A percentile compares a stretch with the other conserved stretches of the same genome.
Evolutionary conservation across 2,113 vertebrate genomes (phyloP).

Genomic region (Nansenia antarctica): DNA sequence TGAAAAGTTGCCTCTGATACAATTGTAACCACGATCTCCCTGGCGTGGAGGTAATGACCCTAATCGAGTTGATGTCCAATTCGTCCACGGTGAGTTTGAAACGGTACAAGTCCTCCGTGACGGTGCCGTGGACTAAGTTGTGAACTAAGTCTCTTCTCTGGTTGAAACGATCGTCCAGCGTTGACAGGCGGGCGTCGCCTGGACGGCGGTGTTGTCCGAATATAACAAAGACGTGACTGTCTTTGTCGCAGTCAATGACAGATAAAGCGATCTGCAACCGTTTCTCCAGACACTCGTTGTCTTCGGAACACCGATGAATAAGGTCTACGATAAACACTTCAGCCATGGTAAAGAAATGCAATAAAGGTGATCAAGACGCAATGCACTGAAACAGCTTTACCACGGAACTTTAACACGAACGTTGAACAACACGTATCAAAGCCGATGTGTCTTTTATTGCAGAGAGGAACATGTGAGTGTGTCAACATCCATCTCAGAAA

Average conservation of each 20-base stretch:
- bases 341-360: neutral
- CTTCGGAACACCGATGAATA: conserved; percentile 3
- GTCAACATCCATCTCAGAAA: neutral
- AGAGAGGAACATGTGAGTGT: neutral
- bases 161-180: conserved; percentile 8
- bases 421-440: too few species aligned
- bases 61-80: conserved; percentile 68
- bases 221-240: conserved; percentile 44
- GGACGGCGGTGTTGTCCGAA: neutral
- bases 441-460: neutral
- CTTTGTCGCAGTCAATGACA: too few species aligned
- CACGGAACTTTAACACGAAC: too few species aligned
- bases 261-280: neutral
- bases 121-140: conserved; percentile 61
- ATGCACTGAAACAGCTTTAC: conserved; percentile 25
- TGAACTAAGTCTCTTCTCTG: conserved; percentile 59
- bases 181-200: neutral
- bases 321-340: conserved; percentile 30
- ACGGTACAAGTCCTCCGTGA: conserved; percentile 74
- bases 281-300: neutral
- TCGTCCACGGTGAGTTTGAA: conserved; percentile 84
- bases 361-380: conserved; percentile 26
- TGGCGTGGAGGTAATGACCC: conserved; percentile 70
- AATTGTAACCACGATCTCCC: conserved; percentile 70
- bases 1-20: conserved; percentile 83